Evolutionary conservation across 2,888 invertebrate species (phyloP), one percentile per base, ranked within the genome.

Genomic region (Drosophila helvetica): DNA sequence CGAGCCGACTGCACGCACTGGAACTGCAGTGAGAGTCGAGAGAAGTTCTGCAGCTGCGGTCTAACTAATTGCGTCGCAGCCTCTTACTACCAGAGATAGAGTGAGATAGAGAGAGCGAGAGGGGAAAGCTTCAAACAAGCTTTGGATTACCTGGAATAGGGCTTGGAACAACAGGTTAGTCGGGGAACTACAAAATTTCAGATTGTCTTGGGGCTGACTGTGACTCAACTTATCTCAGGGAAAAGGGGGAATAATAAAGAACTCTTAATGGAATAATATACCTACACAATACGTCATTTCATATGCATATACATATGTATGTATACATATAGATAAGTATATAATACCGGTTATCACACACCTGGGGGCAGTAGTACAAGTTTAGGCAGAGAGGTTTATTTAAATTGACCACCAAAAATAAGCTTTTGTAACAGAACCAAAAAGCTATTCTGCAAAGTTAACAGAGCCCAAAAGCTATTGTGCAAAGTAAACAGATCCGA

Each of bases 381-480:
- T 22, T 1, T 5, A 10, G 9, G 30, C 9, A 30, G 30, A 30
- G 30, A 30, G 30, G 3, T 30, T 30, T 3, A 10, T 30, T 30
- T 10, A 30, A 30, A 30, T 30, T 30, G 10, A 10, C 9, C 30
- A 30, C 10, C 30, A 10, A 10, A 30, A 30, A 10, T 3, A 1
- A 12, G 38, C 53, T 51, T 54, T 22, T 48, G n/a, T 56, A 15
- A 71, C 33, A 33, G 12, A 33, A 12, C 1, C 69, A 72, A 81
- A 75, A 71, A 50, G 52, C 3, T 27, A 8, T 27, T 27, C 25
- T 1, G 8, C 1, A 25, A 25, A 25, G 8, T 25, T 1, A 25
- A 25, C 25, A 25, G 12, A 33, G 4, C 5, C 33, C 3, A 33
- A 48, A 55, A 52, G 53, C 53, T 57, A 22, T 50, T 15, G 4